Percentiles rank a stretch among this genome's conserved stretches.
Conservation (phyloP, 2,113 vertebrate genomes). For the Chlamydotis undulata region DNA sequence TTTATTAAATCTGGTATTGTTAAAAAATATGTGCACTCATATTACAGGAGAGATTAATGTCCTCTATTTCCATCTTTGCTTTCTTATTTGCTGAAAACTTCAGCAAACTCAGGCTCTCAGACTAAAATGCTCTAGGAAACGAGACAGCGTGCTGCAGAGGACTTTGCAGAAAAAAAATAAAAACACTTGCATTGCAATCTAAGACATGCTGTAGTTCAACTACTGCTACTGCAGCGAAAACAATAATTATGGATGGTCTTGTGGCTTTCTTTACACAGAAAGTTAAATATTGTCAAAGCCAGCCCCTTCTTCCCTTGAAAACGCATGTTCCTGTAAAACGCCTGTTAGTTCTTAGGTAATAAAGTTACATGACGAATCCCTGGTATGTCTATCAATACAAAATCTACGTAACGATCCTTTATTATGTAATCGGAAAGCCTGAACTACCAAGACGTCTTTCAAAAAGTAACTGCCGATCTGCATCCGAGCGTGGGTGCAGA, state of each 20-base stretch:
- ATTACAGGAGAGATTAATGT: neutral
- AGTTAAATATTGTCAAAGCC: neutral
- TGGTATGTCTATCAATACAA: neutral
- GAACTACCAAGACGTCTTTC: rapidly evolving
- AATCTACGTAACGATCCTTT: neutral
- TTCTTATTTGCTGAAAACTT: neutral
- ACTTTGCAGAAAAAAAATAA: neutral
- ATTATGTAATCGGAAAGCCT: neutral
- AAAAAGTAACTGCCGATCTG: neutral
- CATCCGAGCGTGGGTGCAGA: rapidly evolving
- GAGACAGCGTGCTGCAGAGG: neutral
- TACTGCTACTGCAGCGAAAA: neutral
- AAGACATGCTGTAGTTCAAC: neutral
- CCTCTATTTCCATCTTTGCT: neutral
- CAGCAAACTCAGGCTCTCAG: neutral
- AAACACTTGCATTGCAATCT: neutral
- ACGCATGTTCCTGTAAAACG: rapidly evolving
- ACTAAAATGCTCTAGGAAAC: neutral
- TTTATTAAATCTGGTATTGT: neutral
- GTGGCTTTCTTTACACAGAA: neutral
- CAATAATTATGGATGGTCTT: rapidly evolving
- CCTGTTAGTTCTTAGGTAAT: neutral
- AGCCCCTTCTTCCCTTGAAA: neutral
- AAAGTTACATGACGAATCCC: neutral
- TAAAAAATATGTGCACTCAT: rapidly evolving